These are phyloP conservation scores for Dolichopus griseipennis DNA, from an alignment of 2,888 invertebrate genomes.

Conservation along the genomic window DNA sequence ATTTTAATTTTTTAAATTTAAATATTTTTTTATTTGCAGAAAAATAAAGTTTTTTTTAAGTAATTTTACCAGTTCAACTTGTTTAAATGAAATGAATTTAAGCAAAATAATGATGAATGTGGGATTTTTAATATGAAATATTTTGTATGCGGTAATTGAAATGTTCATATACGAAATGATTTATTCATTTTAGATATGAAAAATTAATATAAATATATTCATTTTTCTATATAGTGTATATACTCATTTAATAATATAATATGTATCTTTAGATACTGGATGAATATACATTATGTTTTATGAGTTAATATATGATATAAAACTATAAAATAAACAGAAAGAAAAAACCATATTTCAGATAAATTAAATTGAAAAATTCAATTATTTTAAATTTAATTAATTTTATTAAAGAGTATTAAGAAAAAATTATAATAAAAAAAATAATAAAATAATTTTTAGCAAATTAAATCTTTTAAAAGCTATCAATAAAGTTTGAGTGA, in stretches of 20 bases:
- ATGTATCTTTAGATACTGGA: too few relatives aligned
- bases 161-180: slow-evolving; percentile 4
- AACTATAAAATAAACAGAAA: neutral
- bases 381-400: neutral
- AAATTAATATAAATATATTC: neutral
- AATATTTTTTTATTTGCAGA: neutral
- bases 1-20: neutral
- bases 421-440: too few relatives aligned
- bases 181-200: slow-evolving; percentile 4
- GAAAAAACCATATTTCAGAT: neutral
- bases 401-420: too few relatives aligned
- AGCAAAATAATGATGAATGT: slow-evolving; percentile 7
- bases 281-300: too few relatives aligned
- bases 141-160: neutral
- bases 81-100: slow-evolving; percentile 11
- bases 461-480: too few relatives aligned
- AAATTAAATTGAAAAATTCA: slow-evolving; percentile 6
- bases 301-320: too few relatives aligned
- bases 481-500: too few relatives aligned
- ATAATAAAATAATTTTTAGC: too few relatives aligned
- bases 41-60: neutral
- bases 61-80: slow-evolving; percentile 3
- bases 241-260: too few relatives aligned
- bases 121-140: neutral
- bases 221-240: too few relatives aligned